Evolutionary conservation across 1,140 invertebrate species (phyloP), one percentile per base, ranked within the genome.

Genomic region (Calliphora vicina): DNA sequence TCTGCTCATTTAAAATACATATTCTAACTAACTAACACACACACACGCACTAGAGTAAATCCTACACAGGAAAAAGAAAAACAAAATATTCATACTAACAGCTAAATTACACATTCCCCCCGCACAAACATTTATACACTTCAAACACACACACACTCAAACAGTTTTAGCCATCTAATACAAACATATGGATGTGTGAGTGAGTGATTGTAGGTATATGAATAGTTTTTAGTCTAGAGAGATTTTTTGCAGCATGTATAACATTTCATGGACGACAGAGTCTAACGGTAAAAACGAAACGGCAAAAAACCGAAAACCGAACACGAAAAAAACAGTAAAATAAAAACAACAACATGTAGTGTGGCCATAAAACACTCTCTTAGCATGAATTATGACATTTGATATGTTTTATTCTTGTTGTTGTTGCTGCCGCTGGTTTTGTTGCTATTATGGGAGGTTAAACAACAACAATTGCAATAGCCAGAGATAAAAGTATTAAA

Each of bases 351-450:
- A n/a, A n/a, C n/a, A n/a, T n/a, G n/a, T 57, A 12, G 61, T 67
- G 61, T 67, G 61, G 61, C 61, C 61, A 67, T 67, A 67, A 67
- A 67, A 67, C 61, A 67, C 61, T 67, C 61, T 67, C n/a, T 23
- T 67, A 67, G 61, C 23, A 78, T 78, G 74, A 78, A 43, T 78
- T 78, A 78, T 78, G 74, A 78, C 74, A 78, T 78, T 78, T 78
- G 74, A 78, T 78, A 76, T 73, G 26, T 76, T 76, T 5, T 35
- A 8, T 35, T 35, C 6, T 35, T 35, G 35, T 35, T 35, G 35
- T 74, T 35, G 27, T 42, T 42, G 27, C 42, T 76, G 29, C 20
- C n/a, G 13, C 10, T 50, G 5, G 13, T 12, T 57, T 57, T 57
- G 50, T n/a, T 57, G 50, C 50, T 57, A 57, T 57, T 57, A 57